Percentiles rank a stretch among this genome's conserved stretches.
Conservation (phyloP, 2,113 vertebrate species). For the Microcebus griseorufus region DNA sequence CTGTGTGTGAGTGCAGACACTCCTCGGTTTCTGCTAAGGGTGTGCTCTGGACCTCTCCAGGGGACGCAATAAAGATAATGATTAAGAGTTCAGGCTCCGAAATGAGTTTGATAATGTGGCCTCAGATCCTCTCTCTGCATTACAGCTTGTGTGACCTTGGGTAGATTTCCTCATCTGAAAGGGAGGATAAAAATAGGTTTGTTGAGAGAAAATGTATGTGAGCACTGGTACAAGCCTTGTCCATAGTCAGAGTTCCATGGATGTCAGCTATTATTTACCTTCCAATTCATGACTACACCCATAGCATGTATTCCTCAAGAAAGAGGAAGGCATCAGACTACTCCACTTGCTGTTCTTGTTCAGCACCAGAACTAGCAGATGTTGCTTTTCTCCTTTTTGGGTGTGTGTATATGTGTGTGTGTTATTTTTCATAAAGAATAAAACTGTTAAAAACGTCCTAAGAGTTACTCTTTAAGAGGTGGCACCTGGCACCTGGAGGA, state of each 20-base stretch:
- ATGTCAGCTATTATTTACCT: not conserved
- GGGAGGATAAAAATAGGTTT: not conserved
- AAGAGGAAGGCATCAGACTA: not conserved
- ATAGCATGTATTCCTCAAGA: rapidly evolving
- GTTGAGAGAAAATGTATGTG: not conserved
- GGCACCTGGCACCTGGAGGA: not conserved
- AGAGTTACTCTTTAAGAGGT: not conserved
- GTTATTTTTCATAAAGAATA: not conserved
- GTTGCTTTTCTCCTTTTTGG: not conserved
- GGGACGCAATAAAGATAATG: not conserved
- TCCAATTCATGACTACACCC: not conserved
- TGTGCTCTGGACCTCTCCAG: not conserved
- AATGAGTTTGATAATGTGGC: not conserved
- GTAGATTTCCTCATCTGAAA: not conserved
- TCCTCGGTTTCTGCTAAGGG: not conserved
- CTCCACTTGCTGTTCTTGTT: not conserved
- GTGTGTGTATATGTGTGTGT: not conserved
- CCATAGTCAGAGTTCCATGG: not conserved
- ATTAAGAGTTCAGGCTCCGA: not conserved
- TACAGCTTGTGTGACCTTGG: not conserved
- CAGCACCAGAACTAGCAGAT: not conserved
- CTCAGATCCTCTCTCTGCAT: not conserved
- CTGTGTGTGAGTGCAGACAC: no score
- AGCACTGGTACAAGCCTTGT: not conserved
- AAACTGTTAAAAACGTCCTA: not conserved